phyloP scores from a whole-genome alignment of 2,888 invertebrate species.

The Phengaris alcon region DNA sequence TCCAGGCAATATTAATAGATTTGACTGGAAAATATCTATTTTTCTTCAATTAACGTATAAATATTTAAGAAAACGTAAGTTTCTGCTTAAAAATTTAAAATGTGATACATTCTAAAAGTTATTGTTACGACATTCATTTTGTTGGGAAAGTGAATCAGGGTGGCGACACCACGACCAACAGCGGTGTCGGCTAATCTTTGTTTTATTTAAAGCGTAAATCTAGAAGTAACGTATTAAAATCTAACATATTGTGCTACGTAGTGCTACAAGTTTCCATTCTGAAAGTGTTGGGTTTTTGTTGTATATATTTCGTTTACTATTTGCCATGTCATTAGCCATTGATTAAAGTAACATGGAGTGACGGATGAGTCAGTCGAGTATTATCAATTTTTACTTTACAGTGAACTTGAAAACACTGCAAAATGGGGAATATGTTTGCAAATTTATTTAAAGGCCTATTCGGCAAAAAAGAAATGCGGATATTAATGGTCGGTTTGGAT shows the following conservation, averaged over 20 bases:
- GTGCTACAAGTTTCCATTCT: slow-evolving; percentile 1
- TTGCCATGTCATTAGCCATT: slow-evolving; percentile 78
- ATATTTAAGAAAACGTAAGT: slow-evolving; percentile 78
- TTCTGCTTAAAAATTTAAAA: background rate
- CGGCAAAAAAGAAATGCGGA: slow-evolving; percentile 99
- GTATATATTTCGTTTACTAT: slow-evolving; percentile 35
- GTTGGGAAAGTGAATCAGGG: slow-evolving; percentile 52
- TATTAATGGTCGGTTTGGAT: slow-evolving; percentile 99
- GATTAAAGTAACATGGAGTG: slow-evolving; percentile 60
- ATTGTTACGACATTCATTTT: background rate
- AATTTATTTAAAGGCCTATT: slow-evolving; percentile 99
- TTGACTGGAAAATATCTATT: slow-evolving; percentile 84
- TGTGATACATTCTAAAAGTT: background rate
- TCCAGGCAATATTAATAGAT: slow-evolving; percentile 84
- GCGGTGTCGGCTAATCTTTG: slow-evolving; percentile 76
- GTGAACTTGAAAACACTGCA: slow-evolving; percentile 77
- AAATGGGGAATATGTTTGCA: slow-evolving; percentile 98
- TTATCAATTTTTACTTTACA: slow-evolving; percentile 56
- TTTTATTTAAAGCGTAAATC: slow-evolving; percentile 38
- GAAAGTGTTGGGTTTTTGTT: slow-evolving; percentile 26
- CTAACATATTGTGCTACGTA: background rate
- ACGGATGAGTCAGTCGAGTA: slow-evolving; percentile 66
- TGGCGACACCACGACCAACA: slow-evolving; percentile 76
- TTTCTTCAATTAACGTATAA: slow-evolving; percentile 79
- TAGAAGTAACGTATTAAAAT: background rate